A percentile compares a stretch with the other conserved stretches of the same genome.
Evolutionary conservation across 2,888 invertebrate genomes (phyloP).

Genomic region (Drosophila stalkeri): DNA sequence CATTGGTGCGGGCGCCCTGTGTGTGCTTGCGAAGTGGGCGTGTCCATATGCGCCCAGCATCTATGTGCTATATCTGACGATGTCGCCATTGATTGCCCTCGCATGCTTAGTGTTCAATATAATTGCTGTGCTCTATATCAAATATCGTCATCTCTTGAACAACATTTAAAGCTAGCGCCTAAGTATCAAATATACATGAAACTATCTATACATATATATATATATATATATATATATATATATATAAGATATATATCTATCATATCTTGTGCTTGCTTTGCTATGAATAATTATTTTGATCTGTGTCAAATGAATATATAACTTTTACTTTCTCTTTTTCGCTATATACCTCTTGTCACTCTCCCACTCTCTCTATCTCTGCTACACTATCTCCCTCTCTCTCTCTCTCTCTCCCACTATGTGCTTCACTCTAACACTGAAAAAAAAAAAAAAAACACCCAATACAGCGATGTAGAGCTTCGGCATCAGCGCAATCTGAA

Average conservation of each 20-base stretch:
- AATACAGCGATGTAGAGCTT: constrained; percentile 85
- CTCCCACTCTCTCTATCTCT: neutral
- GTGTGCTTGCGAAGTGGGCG: constrained; percentile 82
- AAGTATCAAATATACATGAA: constrained; percentile 26
- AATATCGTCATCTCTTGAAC: constrained; percentile 70
- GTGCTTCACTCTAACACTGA: constrained; percentile 16
- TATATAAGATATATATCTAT: constrained; percentile 1
- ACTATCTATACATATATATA: neutral
- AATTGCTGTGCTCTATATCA: constrained; percentile 75
- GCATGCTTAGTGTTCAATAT: constrained; percentile 83
- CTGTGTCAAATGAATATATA: constrained; percentile 10
- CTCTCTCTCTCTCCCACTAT: neutral
- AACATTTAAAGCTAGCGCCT: constrained; percentile 3
- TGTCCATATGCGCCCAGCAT: constrained; percentile 83
- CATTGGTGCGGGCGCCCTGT: constrained; percentile 74
- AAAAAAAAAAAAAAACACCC: constrained; percentile 19
- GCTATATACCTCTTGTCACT: constrained; percentile 40
- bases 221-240: neutral
- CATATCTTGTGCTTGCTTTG: constrained; percentile 36
- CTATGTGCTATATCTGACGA: constrained; percentile 82
- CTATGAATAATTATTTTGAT: constrained; percentile 1
- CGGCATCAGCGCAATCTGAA: constrained; percentile 84
- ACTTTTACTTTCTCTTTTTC: constrained; percentile 56
- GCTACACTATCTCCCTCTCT: neutral
- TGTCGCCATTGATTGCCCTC: constrained; percentile 83